Evolutionary conservation across 1,140 invertebrate genomes (phyloP), one percentile per base, ranked within the genome.

Genomic region (Onthophagus taurus): DNA sequence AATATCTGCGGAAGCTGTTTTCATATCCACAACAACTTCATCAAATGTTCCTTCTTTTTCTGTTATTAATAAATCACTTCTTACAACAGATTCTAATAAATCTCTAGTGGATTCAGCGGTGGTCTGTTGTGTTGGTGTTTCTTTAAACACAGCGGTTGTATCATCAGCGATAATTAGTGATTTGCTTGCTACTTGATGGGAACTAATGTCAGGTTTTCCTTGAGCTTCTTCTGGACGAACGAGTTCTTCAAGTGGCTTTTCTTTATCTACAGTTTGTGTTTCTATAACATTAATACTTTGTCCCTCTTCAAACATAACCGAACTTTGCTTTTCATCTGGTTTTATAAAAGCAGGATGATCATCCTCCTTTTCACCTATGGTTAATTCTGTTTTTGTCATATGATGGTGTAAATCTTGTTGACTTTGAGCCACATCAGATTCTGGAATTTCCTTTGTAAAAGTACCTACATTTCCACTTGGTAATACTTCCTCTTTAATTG

Each of bases 11-110:
- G 60, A 51, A 11, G 74, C 74, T 48, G 41, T 64, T 58, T 61
- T 68, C 17, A 54, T 53, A 11, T 57, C 42, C 1, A 65, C 62
- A 47, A 65, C 55, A 6, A 59, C 44, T 46, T 58, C 42, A 44
- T 65, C 58, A 37, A 77, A 67, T 14, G 63, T 54, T 8, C 57
- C 65, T 65, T 79, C 77, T 36, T 63, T 69, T 60, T 79, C 76
- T 36, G 45, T 48, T 35, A 56, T 44, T 20, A 56, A 42, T 14
- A 47, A 45, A 53, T 53, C 57, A 45, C 44, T 64, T 56, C 50
- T 63, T 39, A 53, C 64, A 51, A 65, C 53, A 47, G 61, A 63
- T 63, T 72, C 61, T 31, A 66, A 62, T 12, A 70, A 61, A 14
- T 68, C 51, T 36, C 70, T 50, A 42, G 61, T 59, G 3, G 59